A percentile compares a stretch with the other conserved stretches of the same genome.
Evolutionary conservation across 1,140 invertebrate species (phyloP).

Genomic region (Calliphora vicina): DNA sequence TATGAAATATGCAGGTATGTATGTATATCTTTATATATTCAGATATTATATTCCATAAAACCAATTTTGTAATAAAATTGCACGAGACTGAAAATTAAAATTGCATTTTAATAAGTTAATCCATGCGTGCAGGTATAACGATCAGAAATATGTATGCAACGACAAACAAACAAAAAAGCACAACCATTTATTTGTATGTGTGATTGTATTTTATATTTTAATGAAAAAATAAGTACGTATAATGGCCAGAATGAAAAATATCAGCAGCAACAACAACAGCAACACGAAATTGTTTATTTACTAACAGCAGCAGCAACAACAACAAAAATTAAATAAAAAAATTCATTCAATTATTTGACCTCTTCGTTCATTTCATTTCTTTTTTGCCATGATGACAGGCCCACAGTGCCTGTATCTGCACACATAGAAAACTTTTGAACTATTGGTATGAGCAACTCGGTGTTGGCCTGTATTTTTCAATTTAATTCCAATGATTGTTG

Average conservation of each 20-base stretch:
- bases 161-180: neutral
- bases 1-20: too few relatives aligned
- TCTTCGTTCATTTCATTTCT: neutral
- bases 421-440: neutral
- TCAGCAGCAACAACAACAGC: neutral
- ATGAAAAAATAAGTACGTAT: constrained; percentile 31
- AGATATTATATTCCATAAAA: constrained; percentile 38
- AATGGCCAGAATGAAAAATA: neutral
- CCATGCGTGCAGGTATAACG: constrained; percentile 58
- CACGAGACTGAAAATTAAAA: constrained; percentile 60
- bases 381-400: constrained; percentile 14
- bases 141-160: neutral
- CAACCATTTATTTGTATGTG: neutral
- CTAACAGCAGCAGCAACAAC: neutral
- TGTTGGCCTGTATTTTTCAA: constrained; percentile 21
- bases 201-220: constrained; percentile 7
- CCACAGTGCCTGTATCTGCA: neutral
- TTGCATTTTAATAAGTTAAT: constrained; percentile 63
- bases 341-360: constrained; percentile 25
- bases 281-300: constrained; percentile 21
- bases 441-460: neutral
- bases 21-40: too few relatives aligned
- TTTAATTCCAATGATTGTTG: constrained; percentile 24
- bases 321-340: neutral
- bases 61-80: constrained; percentile 62